phyloP scores from a whole-genome alignment of 2,113 vertebrate species.

The Elanoides forficatus region DNA sequence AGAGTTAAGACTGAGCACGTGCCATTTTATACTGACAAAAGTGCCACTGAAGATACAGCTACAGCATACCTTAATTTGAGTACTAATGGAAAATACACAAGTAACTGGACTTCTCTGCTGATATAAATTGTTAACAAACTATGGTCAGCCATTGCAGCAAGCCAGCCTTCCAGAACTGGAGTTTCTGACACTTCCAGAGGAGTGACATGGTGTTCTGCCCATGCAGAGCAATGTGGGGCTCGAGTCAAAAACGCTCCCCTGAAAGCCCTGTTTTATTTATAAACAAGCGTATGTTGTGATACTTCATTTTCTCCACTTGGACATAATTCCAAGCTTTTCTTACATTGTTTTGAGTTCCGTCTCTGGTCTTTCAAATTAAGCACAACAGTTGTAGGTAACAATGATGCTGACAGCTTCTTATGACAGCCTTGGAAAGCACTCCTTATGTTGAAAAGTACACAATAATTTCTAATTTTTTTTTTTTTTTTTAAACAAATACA shows the following conservation, averaged over 20 bases:
- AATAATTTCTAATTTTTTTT: too few species aligned
- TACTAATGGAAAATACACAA: background rate
- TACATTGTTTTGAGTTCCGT: background rate
- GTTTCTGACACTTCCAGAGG: background rate
- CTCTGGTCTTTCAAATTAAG: background rate
- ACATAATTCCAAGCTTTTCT: background rate
- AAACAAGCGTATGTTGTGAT: background rate
- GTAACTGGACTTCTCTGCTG: background rate
- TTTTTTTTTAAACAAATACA: accelerated
- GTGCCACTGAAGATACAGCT: background rate
- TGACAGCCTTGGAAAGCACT: background rate
- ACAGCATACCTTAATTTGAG: background rate
- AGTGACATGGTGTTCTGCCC: accelerated
- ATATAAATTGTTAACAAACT: background rate
- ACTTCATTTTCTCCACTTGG: background rate
- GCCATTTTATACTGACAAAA: background rate
- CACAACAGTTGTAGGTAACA: background rate
- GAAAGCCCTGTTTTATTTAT: background rate
- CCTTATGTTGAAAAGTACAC: accelerated
- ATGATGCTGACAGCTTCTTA: background rate
- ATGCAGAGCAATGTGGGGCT: accelerated
- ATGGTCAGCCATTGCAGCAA: background rate
- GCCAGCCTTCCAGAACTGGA: background rate
- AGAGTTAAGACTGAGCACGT: background rate
- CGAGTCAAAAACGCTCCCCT: background rate